Evolutionary conservation across 2,113 vertebrate genomes (phyloP).

Genomic region (Odocoileus virginianus): DNA sequence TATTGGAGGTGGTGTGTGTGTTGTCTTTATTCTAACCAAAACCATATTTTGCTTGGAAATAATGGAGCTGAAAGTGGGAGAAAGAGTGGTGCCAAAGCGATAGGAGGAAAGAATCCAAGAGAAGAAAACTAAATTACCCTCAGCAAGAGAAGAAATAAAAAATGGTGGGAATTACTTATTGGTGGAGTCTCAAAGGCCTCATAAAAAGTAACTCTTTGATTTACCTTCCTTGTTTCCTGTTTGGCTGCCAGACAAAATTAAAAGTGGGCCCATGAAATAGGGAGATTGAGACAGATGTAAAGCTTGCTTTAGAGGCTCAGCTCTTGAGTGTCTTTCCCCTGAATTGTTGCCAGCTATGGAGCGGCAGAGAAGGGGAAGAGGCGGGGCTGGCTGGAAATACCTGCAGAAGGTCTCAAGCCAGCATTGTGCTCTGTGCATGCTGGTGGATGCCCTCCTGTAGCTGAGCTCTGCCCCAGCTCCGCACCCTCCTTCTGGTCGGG

Average conservation of each 20-base stretch:
- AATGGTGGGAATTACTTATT: conserved; percentile 53
- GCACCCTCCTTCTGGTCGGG: not conserved
- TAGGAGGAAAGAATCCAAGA: conserved; percentile 25
- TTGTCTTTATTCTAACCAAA: not conserved
- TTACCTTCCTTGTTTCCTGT: conserved; percentile 48
- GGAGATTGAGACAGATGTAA: conserved; percentile 42
- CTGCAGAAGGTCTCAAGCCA: not conserved
- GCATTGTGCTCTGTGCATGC: too few relatives aligned
- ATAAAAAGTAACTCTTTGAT: conserved; percentile 64
- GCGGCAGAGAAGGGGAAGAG: not conserved
- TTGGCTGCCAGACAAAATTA: conserved; percentile 67
- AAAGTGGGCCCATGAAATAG: conserved; percentile 60
- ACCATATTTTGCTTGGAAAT: not conserved
- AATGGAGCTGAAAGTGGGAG: not conserved
- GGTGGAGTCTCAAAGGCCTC: conserved; percentile 49
- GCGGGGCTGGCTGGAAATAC: not conserved
- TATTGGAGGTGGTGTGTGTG: not conserved
- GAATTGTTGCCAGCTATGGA: conserved; percentile 33
- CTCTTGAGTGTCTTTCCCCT: conserved; percentile 32
- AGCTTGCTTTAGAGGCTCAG: conserved; percentile 37
- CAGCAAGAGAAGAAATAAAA: conserved; percentile 67
- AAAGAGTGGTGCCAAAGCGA: not conserved
- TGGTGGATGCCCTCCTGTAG: not conserved
- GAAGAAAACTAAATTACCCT: conserved; percentile 41
- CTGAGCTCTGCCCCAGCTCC: not conserved